phyloP scores from a whole-genome alignment of 2,113 vertebrate genomes.

The Dunckerocampus dactyliophorus region DNA sequence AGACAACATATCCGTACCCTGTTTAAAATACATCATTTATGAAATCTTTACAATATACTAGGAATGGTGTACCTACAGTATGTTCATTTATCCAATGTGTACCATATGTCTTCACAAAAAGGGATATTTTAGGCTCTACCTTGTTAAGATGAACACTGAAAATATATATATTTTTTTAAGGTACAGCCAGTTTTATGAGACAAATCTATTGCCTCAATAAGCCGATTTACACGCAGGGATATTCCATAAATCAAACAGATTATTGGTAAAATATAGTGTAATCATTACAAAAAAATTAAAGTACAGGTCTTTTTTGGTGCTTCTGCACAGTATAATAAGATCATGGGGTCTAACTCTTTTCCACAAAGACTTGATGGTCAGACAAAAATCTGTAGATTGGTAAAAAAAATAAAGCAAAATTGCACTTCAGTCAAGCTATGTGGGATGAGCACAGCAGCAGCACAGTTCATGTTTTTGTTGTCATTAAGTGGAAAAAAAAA shows the following conservation, averaged over 20 bases:
- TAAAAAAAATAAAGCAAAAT: not conserved
- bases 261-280: slow-evolving; percentile 31
- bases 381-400: no score
- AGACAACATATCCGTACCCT: no score
- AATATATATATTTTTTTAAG: no score
- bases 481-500: no score
- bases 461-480: no score
- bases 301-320: slow-evolving; percentile 27
- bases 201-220: not conserved
- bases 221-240: not conserved
- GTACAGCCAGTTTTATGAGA: not conserved
- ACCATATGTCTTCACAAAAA: not conserved
- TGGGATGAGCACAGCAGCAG: not conserved
- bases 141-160: not conserved
- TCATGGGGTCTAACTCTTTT: not conserved
- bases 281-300: slow-evolving; percentile 20
- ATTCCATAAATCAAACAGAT: not conserved
- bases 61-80: no score
- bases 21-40: no score
- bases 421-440: no score
- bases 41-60: no score
- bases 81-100: not conserved
- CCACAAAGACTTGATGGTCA: not conserved
- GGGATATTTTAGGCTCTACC: not conserved
- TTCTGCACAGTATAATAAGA: slow-evolving; percentile 1